Evolutionary conservation across 2,797 vertebrate species (phyloP), one percentile per base, ranked within the genome.

Genomic region (Tokudaia tokunoshimensis): DNA sequence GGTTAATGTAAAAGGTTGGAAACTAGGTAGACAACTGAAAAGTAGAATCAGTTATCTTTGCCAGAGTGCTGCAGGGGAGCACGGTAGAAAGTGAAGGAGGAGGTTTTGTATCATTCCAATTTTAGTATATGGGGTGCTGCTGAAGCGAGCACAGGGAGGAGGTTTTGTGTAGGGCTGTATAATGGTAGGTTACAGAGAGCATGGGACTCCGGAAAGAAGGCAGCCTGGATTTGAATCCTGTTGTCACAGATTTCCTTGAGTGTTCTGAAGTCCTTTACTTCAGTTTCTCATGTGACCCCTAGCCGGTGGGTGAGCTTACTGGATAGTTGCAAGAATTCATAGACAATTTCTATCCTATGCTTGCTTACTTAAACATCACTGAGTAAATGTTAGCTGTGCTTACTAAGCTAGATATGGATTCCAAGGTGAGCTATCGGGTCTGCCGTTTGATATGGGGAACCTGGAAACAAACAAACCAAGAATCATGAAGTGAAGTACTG

Each of bases 271-370:
- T 12, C 47, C 89, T 87, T 86, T 67, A 55, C 37, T 63, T 92
- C 34, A 55, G 26, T 84, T 94, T 92, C 52, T 92, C 91, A 52
- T 89, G 52, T 78, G 87, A 85, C 80, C 19, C 44, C 52, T 89
- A 34, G 47, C 67, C 47, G 47, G 63, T 93, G 59, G 47, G 63
- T 93, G 59, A 76, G 83, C 47, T 95, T 83, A 70, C 15, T 87
- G 76, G 41, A 55, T 55, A 79, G 41, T 72, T 83, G 55, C 55
- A 92, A 90, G 80, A 57, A 80, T 67, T 90, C 31, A 44, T 50
- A 83, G 47, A 81, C 75, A 67, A 52, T 94, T 92, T 93, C 41
- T 50, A 90, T 74, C 29, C 85, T 92, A 57, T 6, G 22, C 57
- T 92, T 88, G 41, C 55, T 76, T 61, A n/a, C 85, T 55, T 63